These are phyloP conservation scores for Acanthurus leucopareius DNA, from an alignment of 2,797 vertebrate species.

Conservation along the genomic window DNA sequence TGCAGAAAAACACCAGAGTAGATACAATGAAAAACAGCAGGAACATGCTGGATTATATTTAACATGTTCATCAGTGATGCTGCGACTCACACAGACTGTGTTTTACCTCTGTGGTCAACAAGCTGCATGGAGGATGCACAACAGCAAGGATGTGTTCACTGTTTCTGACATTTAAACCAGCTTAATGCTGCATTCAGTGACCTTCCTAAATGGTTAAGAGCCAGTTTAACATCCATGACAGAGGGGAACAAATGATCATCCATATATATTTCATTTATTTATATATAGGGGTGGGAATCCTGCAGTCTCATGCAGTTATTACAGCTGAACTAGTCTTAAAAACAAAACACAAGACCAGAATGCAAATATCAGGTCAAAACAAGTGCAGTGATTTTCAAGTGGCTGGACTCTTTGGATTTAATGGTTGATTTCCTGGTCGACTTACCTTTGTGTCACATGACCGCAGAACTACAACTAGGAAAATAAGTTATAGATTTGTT, in stretches of 20 bases:
- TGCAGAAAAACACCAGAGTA: neutral
- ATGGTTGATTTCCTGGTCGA: conserved; percentile 57
- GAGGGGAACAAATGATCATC: neutral
- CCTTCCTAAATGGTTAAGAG: neutral
- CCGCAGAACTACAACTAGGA: conserved; percentile 37
- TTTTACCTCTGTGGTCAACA: neutral
- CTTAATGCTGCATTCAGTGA: neutral
- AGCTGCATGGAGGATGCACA: neutral
- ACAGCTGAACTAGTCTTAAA: neutral
- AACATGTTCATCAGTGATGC: neutral
- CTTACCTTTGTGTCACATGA: conserved; percentile 36
- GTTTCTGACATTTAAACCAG: neutral
- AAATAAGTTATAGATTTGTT: conserved; percentile 69
- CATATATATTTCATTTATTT: neutral
- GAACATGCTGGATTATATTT: neutral
- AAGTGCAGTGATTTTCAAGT: conserved; percentile 34
- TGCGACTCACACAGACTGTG: too few relatives aligned
- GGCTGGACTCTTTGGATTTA: conserved; percentile 39
- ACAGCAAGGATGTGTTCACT: neutral
- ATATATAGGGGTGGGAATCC: neutral
- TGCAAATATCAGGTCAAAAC: conserved; percentile 38
- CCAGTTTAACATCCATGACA: neutral
- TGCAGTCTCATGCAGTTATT: neutral
- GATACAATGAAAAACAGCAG: neutral
- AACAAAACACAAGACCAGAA: conserved; percentile 1